A percentile compares a stretch with the other conserved stretches of the same genome.
phyloP scores from a whole-genome alignment of 2,113 vertebrate genomes.

The Himantopus leucocephalus region DNA sequence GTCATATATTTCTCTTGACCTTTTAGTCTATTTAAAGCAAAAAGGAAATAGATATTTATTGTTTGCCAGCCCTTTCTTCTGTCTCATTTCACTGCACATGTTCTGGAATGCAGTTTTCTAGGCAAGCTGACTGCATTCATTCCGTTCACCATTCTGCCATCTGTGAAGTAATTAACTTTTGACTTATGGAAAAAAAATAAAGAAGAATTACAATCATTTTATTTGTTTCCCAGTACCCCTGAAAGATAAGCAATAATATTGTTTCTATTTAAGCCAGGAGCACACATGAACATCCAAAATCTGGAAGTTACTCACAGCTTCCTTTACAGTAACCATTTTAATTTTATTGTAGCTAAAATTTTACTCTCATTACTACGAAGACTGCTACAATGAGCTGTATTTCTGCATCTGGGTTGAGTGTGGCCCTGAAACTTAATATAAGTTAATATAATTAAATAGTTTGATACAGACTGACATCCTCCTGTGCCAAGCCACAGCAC shows the following conservation, averaged over 20 bases:
- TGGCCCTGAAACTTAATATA: neutral
- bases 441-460: neutral
- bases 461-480: neutral
- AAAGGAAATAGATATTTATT: conserved; percentile 53
- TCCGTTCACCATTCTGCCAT: conserved; percentile 73
- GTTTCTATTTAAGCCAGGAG: neutral
- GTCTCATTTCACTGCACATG: conserved; percentile 64
- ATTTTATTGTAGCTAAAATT: neutral
- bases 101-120: conserved; percentile 63
- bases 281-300: neutral
- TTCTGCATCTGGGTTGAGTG: neutral
- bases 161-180: conserved; percentile 87
- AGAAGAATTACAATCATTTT: conserved; percentile 38
- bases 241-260: conserved; percentile 21
- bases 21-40: conserved; percentile 52
- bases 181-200: conserved; percentile 66
- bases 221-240: conserved; percentile 27
- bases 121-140: conserved; percentile 48
- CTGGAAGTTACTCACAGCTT: neutral
- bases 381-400: neutral
- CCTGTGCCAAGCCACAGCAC: neutral
- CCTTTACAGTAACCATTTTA: neutral
- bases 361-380: neutral
- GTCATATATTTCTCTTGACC: conserved; percentile 42
- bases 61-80: conserved; percentile 53